Conservation (phyloP, 1,140 invertebrate species). For the Drosophila tani region DNA sequence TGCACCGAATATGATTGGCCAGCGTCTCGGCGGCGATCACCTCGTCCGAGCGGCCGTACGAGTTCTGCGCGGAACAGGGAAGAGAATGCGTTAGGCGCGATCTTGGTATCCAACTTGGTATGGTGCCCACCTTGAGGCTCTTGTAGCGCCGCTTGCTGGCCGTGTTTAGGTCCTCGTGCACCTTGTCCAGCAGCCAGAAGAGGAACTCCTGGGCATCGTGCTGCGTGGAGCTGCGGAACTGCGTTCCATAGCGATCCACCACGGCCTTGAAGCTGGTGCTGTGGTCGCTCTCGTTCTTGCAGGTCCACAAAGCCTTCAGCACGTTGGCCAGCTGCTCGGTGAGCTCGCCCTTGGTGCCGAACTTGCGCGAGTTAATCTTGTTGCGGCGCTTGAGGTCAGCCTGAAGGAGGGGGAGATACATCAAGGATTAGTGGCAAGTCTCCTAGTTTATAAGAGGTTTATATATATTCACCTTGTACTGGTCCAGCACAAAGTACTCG, state of each 20-base stretch:
- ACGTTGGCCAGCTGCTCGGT: conserved; percentile 96
- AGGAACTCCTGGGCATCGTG: conserved; percentile 99
- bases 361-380: conserved; percentile 95
- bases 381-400: conserved; percentile 93
- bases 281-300: conserved; percentile 95
- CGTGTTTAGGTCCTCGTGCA: conserved; percentile 98
- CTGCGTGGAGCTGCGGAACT: conserved; percentile 95
- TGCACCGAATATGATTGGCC: conserved; percentile 95
- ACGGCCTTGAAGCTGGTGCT: conserved; percentile 94
- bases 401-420: conserved; percentile 51
- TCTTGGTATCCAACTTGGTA: conserved; percentile 3
- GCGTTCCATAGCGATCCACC: conserved; percentile 95
- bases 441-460: no score
- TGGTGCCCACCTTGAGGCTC: conserved; percentile 91
- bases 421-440: neutral
- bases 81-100: conserved; percentile 4
- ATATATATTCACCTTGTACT: conserved; percentile 90
- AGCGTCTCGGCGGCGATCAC: conserved; percentile 96
- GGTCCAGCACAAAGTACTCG: conserved; percentile 97
- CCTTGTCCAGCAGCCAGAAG: conserved; percentile 97
- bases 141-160: conserved; percentile 97
- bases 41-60: conserved; percentile 94
- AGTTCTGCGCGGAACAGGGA: conserved; percentile 87
- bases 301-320: conserved; percentile 97
- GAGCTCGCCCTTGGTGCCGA: conserved; percentile 96